Conservation (phyloP, 2,888 invertebrate species). For the Himalopsyche anomala region DNA sequence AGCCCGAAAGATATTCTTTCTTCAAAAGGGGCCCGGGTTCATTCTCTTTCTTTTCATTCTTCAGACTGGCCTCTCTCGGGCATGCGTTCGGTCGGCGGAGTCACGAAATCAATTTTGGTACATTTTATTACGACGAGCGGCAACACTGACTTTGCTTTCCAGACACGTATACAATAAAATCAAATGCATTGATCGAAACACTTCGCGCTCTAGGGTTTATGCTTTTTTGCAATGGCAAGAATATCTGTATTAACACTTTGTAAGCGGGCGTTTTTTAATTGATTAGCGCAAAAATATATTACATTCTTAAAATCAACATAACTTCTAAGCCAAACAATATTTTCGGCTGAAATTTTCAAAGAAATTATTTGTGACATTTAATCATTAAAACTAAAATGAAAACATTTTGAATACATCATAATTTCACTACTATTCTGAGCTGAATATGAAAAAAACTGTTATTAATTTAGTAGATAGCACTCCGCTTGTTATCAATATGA, state of each 20-base stretch:
- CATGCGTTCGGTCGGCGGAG: constrained; percentile 5
- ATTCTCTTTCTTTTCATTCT: constrained; percentile 16
- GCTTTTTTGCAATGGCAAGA: neutral
- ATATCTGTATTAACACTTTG: neutral
- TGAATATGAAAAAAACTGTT: no score
- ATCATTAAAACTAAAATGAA: no score
- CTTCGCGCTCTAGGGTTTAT: neutral
- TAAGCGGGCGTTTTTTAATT: no score
- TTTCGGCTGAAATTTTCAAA: no score
- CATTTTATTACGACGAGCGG: constrained; percentile 21
- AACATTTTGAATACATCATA: no score
- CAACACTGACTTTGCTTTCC: neutral
- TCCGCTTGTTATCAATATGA: no score
- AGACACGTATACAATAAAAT: constrained; percentile 26
- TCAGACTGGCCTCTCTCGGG: neutral
- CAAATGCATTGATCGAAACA: constrained; percentile 19
- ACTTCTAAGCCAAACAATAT: no score
- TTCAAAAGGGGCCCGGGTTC: neutral
- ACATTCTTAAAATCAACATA: no score
- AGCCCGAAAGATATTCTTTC: constrained; percentile 5
- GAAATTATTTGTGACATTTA: no score
- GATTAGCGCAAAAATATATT: no score
- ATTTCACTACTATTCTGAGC: no score
- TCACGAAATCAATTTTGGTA: constrained; percentile 45
- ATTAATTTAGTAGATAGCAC: no score